A percentile compares a stretch with the other conserved stretches of the same genome.
Conservation (phyloP, 2,888 invertebrate genomes). For the Andrena trimmerana region DNA sequence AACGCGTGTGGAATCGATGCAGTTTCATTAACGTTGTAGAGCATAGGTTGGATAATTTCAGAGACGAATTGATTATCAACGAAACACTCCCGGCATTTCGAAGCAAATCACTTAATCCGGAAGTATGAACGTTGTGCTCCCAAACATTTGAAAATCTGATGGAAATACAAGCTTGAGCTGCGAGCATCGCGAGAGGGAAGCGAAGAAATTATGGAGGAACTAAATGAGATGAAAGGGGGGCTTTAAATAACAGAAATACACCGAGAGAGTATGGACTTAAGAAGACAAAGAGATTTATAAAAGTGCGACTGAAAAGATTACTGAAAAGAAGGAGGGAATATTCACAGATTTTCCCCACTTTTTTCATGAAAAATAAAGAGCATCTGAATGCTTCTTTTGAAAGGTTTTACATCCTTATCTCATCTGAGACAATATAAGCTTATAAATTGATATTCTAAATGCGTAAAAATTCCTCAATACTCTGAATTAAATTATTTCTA, state of each 20-base stretch:
- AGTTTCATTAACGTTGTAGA: not conserved
- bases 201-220: conserved; percentile 2
- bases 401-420: not conserved
- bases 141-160: not conserved
- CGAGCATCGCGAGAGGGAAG: not conserved
- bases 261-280: not conserved
- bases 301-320: conserved; percentile 5
- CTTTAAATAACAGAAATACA: conserved; percentile 16
- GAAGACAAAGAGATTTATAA: conserved; percentile 8
- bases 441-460: not conserved
- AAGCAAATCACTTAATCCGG: no score
- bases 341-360: conserved; percentile 5
- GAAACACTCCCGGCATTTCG: no score
- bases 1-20: not conserved
- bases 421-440: not conserved
- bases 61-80: no score
- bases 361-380: not conserved
- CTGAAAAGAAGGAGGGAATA: not conserved
- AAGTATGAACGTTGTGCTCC: not conserved
- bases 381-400: not conserved
- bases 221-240: conserved; percentile 4
- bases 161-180: not conserved
- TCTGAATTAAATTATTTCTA: no score
- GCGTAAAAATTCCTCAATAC: not conserved
- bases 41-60: no score